Evolutionary conservation across 2,888 invertebrate species (phyloP).

Genomic region (Drosophila anceps): DNA sequence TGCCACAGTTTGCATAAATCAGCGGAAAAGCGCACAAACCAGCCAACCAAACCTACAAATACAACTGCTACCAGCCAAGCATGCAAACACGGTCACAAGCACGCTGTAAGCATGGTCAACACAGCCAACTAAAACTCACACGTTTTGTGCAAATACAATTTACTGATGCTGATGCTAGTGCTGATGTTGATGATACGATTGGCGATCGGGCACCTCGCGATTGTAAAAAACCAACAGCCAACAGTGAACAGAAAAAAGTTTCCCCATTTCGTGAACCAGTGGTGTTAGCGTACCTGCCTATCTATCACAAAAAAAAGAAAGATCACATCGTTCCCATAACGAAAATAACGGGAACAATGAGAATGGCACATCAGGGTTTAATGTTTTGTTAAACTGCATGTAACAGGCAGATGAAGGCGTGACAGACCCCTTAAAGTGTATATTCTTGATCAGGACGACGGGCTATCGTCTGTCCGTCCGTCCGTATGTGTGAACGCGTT

Average conservation of each 20-base stretch:
- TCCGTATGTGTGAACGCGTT: too few species aligned
- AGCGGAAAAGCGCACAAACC: constrained; percentile 76
- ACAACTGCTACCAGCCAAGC: constrained; percentile 29
- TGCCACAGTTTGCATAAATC: constrained; percentile 79
- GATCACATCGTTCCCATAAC: too few species aligned
- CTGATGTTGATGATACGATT: constrained; percentile 58
- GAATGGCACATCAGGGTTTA: too few species aligned
- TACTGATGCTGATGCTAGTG: constrained; percentile 63
- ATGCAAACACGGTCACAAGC: constrained; percentile 65
- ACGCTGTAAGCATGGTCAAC: constrained; percentile 68
- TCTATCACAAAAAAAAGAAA: too few species aligned
- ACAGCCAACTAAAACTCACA: constrained; percentile 31
- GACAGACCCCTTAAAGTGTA: too few species aligned
- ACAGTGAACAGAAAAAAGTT: background rate
- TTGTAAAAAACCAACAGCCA: background rate
- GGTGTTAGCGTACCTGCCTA: too few species aligned
- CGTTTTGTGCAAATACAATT: constrained; percentile 71
- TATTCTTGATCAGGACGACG: too few species aligned
- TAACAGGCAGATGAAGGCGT: too few species aligned
- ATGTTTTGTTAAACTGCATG: too few species aligned
- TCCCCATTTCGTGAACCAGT: too few species aligned
- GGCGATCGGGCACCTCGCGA: constrained; percentile 45
- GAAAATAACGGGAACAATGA: too few species aligned
- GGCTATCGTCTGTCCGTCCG: too few species aligned
- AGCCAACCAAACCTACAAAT: constrained; percentile 30